Conservation (phyloP, 35 echinoderm and acorn worm genomes). For the Patiria miniata region DNA sequence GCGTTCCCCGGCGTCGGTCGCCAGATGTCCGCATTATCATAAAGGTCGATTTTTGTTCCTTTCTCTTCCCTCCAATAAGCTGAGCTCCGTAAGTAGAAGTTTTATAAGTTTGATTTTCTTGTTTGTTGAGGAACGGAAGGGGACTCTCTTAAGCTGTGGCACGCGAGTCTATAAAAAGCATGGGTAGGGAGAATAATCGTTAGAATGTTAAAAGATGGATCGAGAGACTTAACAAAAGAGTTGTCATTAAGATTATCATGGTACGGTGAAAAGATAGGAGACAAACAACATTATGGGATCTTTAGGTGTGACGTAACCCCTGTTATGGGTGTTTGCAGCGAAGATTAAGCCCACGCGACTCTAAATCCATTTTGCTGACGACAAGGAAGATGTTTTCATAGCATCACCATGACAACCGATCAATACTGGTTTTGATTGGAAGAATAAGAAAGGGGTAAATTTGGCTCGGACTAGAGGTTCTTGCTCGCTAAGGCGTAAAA, state of each 20-base stretch:
- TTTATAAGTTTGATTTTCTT: not conserved
- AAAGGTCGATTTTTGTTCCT: not conserved
- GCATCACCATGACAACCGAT: constrained; percentile 14
- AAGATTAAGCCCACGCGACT: constrained; percentile 17
- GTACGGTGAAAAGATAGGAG: not conserved
- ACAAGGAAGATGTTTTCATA: constrained; percentile 8
- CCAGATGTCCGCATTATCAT: constrained; percentile 1
- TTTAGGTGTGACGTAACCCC: constrained; percentile 10
- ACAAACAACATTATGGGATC: not conserved
- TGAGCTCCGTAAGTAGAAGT: not conserved
- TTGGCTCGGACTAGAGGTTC: not conserved
- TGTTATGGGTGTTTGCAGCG: constrained; percentile 8
- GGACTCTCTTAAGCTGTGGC: not conserved
- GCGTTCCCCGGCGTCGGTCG: not conserved
- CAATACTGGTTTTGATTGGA: not conserved
- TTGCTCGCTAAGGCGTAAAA: not conserved
- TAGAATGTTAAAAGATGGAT: not conserved
- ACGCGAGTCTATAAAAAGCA: not conserved
- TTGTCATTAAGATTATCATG: constrained; percentile 23
- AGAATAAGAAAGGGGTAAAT: not conserved
- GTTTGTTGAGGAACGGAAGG: not conserved
- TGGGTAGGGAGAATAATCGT: not conserved
- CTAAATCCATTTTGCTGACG: not conserved
- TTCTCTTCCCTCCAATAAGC: not conserved
- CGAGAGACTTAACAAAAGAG: not conserved